Evolutionary conservation across 2,113 vertebrate genomes (phyloP).

Genomic region (Nerophis ophidion): DNA sequence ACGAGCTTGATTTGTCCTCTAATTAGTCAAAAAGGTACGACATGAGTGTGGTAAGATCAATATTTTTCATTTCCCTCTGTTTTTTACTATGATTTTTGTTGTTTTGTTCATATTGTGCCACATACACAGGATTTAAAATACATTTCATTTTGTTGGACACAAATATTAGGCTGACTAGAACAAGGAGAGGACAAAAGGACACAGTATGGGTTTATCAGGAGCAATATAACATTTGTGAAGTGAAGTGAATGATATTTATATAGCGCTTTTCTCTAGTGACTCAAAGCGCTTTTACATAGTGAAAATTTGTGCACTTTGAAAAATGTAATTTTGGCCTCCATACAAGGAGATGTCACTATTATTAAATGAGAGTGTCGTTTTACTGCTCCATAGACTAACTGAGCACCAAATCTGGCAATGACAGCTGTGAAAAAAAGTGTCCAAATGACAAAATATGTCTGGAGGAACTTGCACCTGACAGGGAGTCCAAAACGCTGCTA

Average conservation of each 20-base stretch:
- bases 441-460: slow-evolving; percentile 18
- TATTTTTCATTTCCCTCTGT: no score
- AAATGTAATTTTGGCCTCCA: background rate
- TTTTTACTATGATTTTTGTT: no score
- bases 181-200: background rate
- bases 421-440: slow-evolving; percentile 16
- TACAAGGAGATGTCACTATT: background rate
- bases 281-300: no score
- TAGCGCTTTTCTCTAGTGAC: no score
- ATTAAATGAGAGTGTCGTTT: background rate
- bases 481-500: slow-evolving; percentile 40
- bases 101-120: no score
- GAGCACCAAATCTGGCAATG: slow-evolving; percentile 6
- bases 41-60: no score
- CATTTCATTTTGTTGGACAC: slow-evolving; percentile 7
- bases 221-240: background rate
- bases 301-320: no score
- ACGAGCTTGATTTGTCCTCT: no score
- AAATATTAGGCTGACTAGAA: slow-evolving; percentile 39
- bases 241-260: no score
- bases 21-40: background rate
- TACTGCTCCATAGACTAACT: slow-evolving; percentile 1
- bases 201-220: background rate
- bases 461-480: slow-evolving; percentile 44
- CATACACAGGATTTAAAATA: no score